These are phyloP conservation scores for Drosophila colorata DNA, from an alignment of 2,888 invertebrate species.

Conservation along the genomic window DNA sequence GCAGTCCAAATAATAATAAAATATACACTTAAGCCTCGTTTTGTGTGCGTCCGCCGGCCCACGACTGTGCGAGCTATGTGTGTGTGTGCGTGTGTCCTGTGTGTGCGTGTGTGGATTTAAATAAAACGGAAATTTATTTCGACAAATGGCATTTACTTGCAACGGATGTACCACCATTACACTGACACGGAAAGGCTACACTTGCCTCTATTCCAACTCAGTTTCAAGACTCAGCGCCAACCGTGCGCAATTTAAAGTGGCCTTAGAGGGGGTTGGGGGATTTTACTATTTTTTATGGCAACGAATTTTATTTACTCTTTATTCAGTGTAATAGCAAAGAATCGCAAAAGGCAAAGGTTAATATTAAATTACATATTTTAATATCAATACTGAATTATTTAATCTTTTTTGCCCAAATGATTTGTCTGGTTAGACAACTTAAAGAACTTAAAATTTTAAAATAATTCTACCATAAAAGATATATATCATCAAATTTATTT, in stretches of 20 bases:
- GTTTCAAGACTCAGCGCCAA: constrained; percentile 43
- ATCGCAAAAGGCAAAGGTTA: too few species aligned
- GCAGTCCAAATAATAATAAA: constrained; percentile 80
- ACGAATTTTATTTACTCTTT: constrained; percentile 24
- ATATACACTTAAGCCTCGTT: constrained; percentile 80
- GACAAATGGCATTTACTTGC: constrained; percentile 81
- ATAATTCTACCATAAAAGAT: too few species aligned
- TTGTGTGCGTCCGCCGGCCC: constrained; percentile 52
- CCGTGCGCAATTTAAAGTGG: constrained; percentile 72
- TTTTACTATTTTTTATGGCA: not conserved
- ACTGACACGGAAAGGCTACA: constrained; percentile 75
- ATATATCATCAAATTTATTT: too few species aligned
- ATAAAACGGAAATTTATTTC: constrained; percentile 81
- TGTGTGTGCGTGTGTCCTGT: constrained; percentile 28
- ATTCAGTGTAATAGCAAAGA: not conserved
- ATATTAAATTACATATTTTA: too few species aligned
- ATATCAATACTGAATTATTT: too few species aligned
- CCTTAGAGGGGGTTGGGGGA: not conserved
- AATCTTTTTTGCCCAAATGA: too few species aligned
- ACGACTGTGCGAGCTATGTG: constrained; percentile 32
- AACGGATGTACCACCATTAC: constrained; percentile 80
- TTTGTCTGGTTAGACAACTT: too few species aligned
- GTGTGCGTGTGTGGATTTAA: constrained; percentile 73
- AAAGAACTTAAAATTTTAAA: too few species aligned
- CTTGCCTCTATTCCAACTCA: constrained; percentile 44